Conservation (phyloP, 2,113 vertebrate species). For the Garra rufa region DNA sequence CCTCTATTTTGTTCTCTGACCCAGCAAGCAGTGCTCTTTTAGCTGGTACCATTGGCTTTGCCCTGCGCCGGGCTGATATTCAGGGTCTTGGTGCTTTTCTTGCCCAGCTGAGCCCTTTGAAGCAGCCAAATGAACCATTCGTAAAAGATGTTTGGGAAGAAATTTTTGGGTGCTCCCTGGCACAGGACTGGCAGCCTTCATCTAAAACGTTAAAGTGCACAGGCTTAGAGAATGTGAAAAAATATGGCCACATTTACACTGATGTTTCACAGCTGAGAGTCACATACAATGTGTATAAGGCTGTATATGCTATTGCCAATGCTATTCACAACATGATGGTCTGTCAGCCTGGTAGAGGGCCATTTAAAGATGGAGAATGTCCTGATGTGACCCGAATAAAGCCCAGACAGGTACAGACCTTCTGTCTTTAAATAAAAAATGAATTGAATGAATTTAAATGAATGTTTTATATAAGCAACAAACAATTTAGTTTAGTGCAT, state of each 20-base stretch:
- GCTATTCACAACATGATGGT: slow-evolving; percentile 66
- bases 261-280: slow-evolving; percentile 64
- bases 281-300: slow-evolving; percentile 70
- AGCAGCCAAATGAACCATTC: slow-evolving; percentile 58
- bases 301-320: slow-evolving; percentile 67
- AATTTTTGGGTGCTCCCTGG: slow-evolving; percentile 67
- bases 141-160: slow-evolving; percentile 67
- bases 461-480: neutral
- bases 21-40: slow-evolving; percentile 53
- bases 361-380: slow-evolving; percentile 55
- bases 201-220: slow-evolving; percentile 53
- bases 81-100: slow-evolving; percentile 63
- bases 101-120: slow-evolving; percentile 50
- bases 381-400: slow-evolving; percentile 55
- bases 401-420: slow-evolving; percentile 59
- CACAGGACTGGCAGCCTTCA: neutral
- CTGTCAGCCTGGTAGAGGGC: slow-evolving; percentile 56
- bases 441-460: too few relatives aligned
- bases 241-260: slow-evolving; percentile 53
- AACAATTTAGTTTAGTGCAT: neutral
- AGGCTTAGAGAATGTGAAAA: slow-evolving; percentile 61
- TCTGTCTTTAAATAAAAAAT: neutral
- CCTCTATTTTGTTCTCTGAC: slow-evolving; percentile 52
- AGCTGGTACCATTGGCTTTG: slow-evolving; percentile 69
- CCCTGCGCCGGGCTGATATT: slow-evolving; percentile 62